Evolutionary conservation across 2,888 invertebrate species (phyloP).

Genomic region (Xylota sylvarum): DNA sequence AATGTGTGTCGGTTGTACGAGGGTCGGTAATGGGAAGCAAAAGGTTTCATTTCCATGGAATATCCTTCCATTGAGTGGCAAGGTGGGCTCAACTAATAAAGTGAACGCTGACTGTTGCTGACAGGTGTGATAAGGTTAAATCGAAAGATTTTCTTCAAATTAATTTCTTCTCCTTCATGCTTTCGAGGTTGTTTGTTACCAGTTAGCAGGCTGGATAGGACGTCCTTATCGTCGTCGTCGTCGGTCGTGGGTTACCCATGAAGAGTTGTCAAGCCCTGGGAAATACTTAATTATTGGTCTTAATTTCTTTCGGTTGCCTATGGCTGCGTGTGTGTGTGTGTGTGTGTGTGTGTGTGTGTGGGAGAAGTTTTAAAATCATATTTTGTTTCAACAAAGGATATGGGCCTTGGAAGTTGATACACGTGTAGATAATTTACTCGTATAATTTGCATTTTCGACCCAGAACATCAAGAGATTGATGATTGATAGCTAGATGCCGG

Average conservation of each 20-base stretch:
- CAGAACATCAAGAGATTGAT: conserved; percentile 14
- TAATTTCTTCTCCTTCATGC: conserved; percentile 30
- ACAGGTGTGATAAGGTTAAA: conserved; percentile 53
- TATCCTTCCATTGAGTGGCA: conserved; percentile 11
- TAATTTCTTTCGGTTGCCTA: conserved; percentile 2
- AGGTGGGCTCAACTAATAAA: conserved; percentile 29
- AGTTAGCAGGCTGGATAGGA: neutral
- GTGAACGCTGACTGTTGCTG: conserved; percentile 32
- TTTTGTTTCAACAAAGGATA: neutral
- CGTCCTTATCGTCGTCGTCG: neutral
- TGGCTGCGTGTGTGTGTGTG: neutral
- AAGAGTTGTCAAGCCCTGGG: neutral
- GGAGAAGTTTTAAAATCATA: neutral
- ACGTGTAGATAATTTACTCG: conserved; percentile 27
- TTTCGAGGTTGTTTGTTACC: neutral
- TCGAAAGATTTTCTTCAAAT: conserved; percentile 51
- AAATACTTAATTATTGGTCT: conserved; percentile 31
- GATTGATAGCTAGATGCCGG: conserved; percentile 30
- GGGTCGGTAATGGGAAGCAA: conserved; percentile 32
- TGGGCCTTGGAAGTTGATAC: conserved; percentile 2
- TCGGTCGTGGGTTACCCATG: neutral
- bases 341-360: no score
- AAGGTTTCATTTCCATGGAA: conserved; percentile 30
- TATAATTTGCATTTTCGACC: conserved; percentile 12
- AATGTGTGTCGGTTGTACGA: neutral